Evolutionary conservation across 2,797 vertebrate species (phyloP).

Genomic region (Lagorchestes hirsutus): DNA sequence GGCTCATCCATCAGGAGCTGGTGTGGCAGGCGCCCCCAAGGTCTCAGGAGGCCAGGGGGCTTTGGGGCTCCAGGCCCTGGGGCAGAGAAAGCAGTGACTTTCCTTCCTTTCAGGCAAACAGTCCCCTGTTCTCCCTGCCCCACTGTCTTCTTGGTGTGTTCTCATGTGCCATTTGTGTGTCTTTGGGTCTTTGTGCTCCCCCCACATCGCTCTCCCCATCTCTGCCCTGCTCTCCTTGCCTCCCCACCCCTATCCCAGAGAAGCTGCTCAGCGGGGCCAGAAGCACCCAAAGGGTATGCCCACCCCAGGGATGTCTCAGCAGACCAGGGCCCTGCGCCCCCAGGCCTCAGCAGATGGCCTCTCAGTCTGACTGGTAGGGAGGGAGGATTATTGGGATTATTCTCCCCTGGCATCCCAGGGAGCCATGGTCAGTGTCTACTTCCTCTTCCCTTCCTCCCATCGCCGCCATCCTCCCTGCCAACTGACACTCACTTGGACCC

Average conservation of each 20-base stretch:
- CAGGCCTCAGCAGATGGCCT: conserved; percentile 42
- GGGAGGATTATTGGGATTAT: not conserved
- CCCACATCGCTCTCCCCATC: conserved; percentile 2
- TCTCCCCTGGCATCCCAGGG: not conserved
- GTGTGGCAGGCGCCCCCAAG: not conserved
- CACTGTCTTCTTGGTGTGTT: not conserved
- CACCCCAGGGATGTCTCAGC: not conserved
- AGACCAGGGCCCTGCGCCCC: not conserved
- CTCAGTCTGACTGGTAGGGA: conserved; percentile 33
- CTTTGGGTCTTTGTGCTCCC: conserved; percentile 66
- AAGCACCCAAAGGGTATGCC: conserved; percentile 19
- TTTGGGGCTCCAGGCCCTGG: not conserved
- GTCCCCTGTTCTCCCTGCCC: not conserved
- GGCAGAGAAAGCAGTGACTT: not conserved
- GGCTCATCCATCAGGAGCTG: not conserved
- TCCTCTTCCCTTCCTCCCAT: conserved; percentile 6
- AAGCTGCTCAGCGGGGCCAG: conserved; percentile 82
- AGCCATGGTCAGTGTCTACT: not conserved
- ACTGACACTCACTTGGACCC: not conserved
- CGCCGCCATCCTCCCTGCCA: not conserved
- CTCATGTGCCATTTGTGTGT: conserved; percentile 56
- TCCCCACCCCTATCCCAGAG: conserved; percentile 64
- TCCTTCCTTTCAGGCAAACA: not conserved
- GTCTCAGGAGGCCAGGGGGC: not conserved
- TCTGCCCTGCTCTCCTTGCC: conserved; percentile 24